These are phyloP conservation scores for Drosophila phalerata DNA, from an alignment of 2,888 invertebrate genomes.

Conservation along the genomic window DNA sequence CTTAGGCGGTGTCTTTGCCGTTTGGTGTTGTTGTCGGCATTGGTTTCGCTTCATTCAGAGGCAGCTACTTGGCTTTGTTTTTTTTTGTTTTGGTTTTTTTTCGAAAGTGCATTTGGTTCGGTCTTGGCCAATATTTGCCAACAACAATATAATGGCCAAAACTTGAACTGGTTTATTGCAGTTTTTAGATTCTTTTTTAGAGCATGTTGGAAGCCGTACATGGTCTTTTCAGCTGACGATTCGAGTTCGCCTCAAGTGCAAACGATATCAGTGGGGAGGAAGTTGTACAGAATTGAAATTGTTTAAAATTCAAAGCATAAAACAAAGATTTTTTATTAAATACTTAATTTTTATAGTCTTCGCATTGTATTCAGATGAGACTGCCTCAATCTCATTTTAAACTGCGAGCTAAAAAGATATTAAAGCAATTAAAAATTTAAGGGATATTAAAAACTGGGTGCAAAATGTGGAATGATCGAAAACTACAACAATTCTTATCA, in stretches of 20 bases:
- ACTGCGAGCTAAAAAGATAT: no score
- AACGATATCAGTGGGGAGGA: conserved; percentile 29
- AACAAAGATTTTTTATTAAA: background rate
- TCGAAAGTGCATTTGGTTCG: conserved; percentile 74
- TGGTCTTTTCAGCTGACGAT: conserved; percentile 40
- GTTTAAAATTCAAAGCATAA: background rate
- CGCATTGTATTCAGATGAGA: no score
- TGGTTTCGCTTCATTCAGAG: conserved; percentile 56
- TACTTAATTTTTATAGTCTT: background rate
- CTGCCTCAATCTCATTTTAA: no score
- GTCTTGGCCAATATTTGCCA: conserved; percentile 78
- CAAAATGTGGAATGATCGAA: no score
- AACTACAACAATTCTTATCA: background rate
- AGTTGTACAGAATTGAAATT: conserved; percentile 18
- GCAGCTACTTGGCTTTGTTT: conserved; percentile 50
- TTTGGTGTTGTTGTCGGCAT: conserved; percentile 57
- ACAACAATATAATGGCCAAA: conserved; percentile 50
- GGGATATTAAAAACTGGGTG: no score
- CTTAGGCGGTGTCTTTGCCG: conserved; percentile 42
- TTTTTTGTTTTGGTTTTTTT: conserved; percentile 32
- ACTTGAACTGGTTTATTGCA: conserved; percentile 76
- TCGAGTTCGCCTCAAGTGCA: conserved; percentile 50
- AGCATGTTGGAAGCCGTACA: conserved; percentile 44
- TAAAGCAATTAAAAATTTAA: no score
- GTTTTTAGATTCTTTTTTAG: conserved; percentile 61